A percentile compares a stretch with the other conserved stretches of the same genome.
Evolutionary conservation across 64 coral and sea anemone genomes (phyloP).

Genomic region (Dendrophyllia cribrosa): DNA sequence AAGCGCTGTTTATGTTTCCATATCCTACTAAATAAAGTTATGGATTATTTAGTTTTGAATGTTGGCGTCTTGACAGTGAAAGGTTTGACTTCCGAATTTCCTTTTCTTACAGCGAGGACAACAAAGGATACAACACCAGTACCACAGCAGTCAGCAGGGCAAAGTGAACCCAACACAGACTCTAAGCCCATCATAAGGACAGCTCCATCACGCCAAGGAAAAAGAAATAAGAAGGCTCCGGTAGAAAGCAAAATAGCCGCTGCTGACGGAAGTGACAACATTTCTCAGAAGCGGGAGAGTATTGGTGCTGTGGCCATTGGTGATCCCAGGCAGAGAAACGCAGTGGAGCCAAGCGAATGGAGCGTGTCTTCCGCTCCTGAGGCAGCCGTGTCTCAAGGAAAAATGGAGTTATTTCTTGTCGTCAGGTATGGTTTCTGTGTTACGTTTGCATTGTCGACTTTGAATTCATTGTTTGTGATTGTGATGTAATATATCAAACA

Average conservation of each 20-base stretch:
- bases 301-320: background rate
- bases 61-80: too few relatives aligned
- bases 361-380: background rate
- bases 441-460: background rate
- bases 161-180: background rate
- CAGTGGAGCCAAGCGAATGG: background rate
- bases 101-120: background rate
- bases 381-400: slow-evolving; percentile 6
- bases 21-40: too few relatives aligned
- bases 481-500: too few relatives aligned
- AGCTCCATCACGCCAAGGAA: slow-evolving; percentile 12
- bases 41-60: too few relatives aligned
- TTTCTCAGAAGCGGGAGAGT: background rate
- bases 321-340: background rate
- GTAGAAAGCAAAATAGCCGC: background rate
- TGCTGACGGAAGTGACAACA: background rate
- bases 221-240: slow-evolving; percentile 19
- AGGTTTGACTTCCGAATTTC: background rate
- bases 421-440: background rate
- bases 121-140: background rate
- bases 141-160: background rate
- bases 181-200: background rate
- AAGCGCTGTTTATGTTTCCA: too few relatives aligned
- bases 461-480: background rate
- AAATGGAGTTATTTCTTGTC: slow-evolving; percentile 43